Conservation (phyloP, 2,797 vertebrate genomes). For the Melanotaenia maccullochi region DNA sequence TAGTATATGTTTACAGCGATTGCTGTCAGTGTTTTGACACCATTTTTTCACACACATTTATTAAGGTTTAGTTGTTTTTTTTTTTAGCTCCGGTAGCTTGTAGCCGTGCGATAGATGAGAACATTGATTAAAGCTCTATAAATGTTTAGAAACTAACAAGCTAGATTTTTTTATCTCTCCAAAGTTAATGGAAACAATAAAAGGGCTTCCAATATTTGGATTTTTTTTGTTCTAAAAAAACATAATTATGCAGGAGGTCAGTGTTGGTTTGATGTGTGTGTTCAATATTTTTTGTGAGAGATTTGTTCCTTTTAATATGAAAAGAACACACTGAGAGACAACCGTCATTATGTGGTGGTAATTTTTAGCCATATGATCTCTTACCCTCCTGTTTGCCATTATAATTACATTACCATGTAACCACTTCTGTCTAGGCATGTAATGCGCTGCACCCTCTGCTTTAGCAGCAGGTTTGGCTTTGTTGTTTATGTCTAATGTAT, state of each 20-base stretch:
- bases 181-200: neutral
- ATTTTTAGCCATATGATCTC: neutral
- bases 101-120: neutral
- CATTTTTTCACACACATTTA: neutral
- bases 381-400: neutral
- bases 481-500: constrained; percentile 41
- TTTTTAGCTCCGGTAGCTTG: neutral
- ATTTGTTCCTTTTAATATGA: neutral
- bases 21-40: neutral
- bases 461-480: constrained; percentile 35
- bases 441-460: constrained; percentile 12
- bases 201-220: neutral
- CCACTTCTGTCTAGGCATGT: constrained; percentile 8
- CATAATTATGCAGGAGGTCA: neutral
- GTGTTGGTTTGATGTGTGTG: neutral
- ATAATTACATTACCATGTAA: constrained; percentile 31
- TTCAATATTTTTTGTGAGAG: neutral
- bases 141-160: neutral
- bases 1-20: neutral
- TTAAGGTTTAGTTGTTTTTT: neutral
- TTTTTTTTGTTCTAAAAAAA: neutral
- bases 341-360: neutral
- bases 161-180: neutral
- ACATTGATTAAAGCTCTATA: neutral
- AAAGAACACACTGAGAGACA: neutral